A percentile compares a stretch with the other conserved stretches of the same genome.
phyloP scores from a whole-genome alignment of 1,140 invertebrate species.

The Drosophila paulistorum region DNA sequence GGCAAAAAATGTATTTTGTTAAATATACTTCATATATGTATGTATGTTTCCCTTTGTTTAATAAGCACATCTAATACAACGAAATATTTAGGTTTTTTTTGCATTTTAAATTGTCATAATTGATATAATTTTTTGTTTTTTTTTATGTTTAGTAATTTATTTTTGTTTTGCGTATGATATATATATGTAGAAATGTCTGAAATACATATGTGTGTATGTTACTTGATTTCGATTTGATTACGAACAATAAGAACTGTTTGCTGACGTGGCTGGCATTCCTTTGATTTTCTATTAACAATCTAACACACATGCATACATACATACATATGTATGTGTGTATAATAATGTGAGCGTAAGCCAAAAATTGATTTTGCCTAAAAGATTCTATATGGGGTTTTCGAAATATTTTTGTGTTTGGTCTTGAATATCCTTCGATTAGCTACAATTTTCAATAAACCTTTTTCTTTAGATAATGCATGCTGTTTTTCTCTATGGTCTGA shows the following conservation, averaged over 20 bases:
- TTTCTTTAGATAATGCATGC: background rate
- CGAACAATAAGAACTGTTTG: background rate
- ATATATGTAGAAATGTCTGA: slow-evolving; percentile 27
- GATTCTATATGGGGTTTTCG: background rate
- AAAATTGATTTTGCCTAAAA: slow-evolving; percentile 3
- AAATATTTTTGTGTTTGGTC: background rate
- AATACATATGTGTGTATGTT: slow-evolving; percentile 45
- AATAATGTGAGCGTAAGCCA: background rate
- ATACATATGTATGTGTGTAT: background rate
- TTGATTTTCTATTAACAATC: slow-evolving; percentile 58
- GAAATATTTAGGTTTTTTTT: slow-evolving; percentile 47
- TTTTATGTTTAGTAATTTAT: slow-evolving; percentile 32
- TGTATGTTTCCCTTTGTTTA: slow-evolving; percentile 33
- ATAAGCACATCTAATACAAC: slow-evolving; percentile 72
- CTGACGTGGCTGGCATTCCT: slow-evolving; percentile 27
- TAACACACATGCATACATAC: background rate
- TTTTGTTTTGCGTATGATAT: slow-evolving; percentile 37
- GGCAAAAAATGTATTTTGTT: slow-evolving; percentile 48
- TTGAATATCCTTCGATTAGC: background rate
- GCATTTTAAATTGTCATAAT: slow-evolving; percentile 19
- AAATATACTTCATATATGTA: slow-evolving; percentile 13
- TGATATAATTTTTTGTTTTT: slow-evolving; percentile 37
- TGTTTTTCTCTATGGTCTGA: slow-evolving; percentile 32
- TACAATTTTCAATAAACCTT: slow-evolving; percentile 12
- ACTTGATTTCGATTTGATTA: slow-evolving; percentile 59